Evolutionary conservation across 2,113 vertebrate genomes (phyloP), one percentile per base, ranked within the genome.

Genomic region (Crotalus viridis): DNA sequence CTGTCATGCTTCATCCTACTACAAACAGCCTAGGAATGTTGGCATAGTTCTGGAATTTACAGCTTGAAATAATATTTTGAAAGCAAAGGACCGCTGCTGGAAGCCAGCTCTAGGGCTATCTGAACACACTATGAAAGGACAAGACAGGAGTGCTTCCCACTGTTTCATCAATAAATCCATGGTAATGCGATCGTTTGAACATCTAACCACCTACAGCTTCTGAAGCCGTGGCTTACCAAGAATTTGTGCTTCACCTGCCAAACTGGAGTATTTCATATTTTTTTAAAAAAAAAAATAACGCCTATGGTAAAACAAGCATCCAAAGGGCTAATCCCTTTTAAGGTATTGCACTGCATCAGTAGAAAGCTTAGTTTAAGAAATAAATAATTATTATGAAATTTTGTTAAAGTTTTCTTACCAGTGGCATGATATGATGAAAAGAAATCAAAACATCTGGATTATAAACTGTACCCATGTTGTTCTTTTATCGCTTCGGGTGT

Each of bases 381-480:
- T 2, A 26, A 48, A 26, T 55, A 89, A 5, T 89, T 89, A 10
- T 21, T 89, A 21, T 59, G 21, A 1, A 81, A 81, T 81, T 81
- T 81, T 43, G 7, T 81, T 43, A 24, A 59, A 56, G 85, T 46
- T 96, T 90, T 93, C 26, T 6, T 92, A 52, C 51, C 91, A 88
- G 91, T 95, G 89, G 93, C n/a, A 51, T 89, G 88, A 86, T 95
- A 91, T 8, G 48, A 88, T 48, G 94, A 94, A 90, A 88, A 57
- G 17, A 81, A 81, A 43, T 21, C 19, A 81, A 43, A 43, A 81
- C 33, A 81, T 43, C 7, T 21, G 33, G 33, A 39, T 81, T 81
- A 81, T 21, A 81, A 81, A 81, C 33, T 21, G 4, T 69, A 81
- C 5, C 39, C 13, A 0, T 33, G 6, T 19, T 56, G 48, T 51